Evolutionary conservation across 2,888 invertebrate genomes (phyloP), one percentile per base, ranked within the genome.

Genomic region (Nezara viridula): DNA sequence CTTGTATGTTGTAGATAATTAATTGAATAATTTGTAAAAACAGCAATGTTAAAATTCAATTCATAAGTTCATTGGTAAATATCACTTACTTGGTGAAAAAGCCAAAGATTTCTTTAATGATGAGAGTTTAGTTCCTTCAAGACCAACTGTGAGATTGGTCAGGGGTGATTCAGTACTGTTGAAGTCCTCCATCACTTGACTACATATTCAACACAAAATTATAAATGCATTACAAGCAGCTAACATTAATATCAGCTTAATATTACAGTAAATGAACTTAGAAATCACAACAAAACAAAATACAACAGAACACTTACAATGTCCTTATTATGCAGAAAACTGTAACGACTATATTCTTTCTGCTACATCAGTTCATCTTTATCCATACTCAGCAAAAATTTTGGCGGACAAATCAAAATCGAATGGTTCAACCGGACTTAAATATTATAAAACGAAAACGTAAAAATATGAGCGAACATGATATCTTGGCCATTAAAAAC

Each of bases 41-140:
- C 24, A n/a, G 40, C 24, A 24, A 24, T 77, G 40, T 44, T 16
- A 32, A 66, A 66, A 27, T n/a, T 27, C 66, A 73, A 19, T 4
- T 5, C 2, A 27, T 37, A 32, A 16, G 32, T 73, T 73, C 37
- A 73, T 37, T 73, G 7, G 4, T 60, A 60, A 60, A 27, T 73
- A 21, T 21, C 5, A 47, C 86, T 86, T 86, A 86, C 86, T 50
- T 50, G 86, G 86, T n/a, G 86, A 86, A 52, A 86, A 86, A 50
- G 49, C 44, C 12, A 86, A 27, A 10, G 19, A 32, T 86, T 86
- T 86, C 86, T 86, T 86, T 37, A 86, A 52, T 52, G 86, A 86
- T 21, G 86, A 32, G 27, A 86, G n/a, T 86, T 86, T 86, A 14
- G 86, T 50, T 12, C 21, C 86, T 47, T 86, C 19, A 1, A 86